Evolutionary conservation across 2,888 invertebrate genomes (phyloP), one percentile per base, ranked within the genome.

Genomic region (Sialis fuliginosa): DNA sequence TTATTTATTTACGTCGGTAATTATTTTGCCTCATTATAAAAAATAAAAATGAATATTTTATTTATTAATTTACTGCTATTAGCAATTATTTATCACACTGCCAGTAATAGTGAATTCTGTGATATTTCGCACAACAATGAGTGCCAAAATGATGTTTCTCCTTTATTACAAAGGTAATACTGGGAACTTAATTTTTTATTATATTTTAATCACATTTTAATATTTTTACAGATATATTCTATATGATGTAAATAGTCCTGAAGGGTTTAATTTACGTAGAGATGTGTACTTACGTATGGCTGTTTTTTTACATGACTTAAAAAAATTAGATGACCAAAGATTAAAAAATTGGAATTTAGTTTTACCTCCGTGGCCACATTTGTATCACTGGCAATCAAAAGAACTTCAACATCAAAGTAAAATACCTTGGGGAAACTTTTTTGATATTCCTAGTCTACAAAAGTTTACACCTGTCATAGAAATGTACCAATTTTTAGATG

Each of bases 251-350:
- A 97, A 97, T 69, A 82, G 81, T 3, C 82, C 87, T 0, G 97
- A 98, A 70, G 98, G 98, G 0, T 98, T 98, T 60, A 98, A 98
- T 69, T 71, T 98, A 51, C 73, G 95, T 10, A 74, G 97, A 34
- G 97, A 98, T 69, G 96, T 98, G 2, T 97, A 91, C 59, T 81
- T 97, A 72, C 75, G 97, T 54, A 73, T 93, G 56, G 92, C 95
- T 1, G 81, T 86, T 42, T 79, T 95, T 59, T 70, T 89, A 0
- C 72, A 80, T 33, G 74, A 79, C 49, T 68, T 91, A 46, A 70
- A 75, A 48, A 69, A 70, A 48, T 60, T 57, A 4, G 50, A 54
- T 42, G 61, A 65, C 8, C 64, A 65, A 0, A 60, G 62, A 48
- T 66, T 67, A 42, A 62, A 62, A 13, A 67, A 74, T 48, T 75